phyloP scores from a whole-genome alignment of 1,140 invertebrate genomes.

The Lutraria rhynchaena region DNA sequence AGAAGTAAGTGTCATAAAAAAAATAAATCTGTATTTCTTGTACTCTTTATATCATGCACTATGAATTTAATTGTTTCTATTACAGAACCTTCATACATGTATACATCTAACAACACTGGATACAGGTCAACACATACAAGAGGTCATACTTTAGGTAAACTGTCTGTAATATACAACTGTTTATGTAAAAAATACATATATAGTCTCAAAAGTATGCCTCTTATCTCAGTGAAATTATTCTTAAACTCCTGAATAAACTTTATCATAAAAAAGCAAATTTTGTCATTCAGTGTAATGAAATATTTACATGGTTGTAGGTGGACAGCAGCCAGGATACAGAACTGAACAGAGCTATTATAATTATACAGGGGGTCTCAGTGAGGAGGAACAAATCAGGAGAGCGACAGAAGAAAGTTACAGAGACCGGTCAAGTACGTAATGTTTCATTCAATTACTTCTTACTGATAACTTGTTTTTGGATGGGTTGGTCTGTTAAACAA shows the following conservation, averaged over 20 bases:
- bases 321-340: background rate
- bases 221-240: no score
- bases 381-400: constrained; percentile 70
- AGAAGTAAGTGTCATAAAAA: no score
- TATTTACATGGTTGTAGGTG: background rate
- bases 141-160: constrained; percentile 48
- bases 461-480: background rate
- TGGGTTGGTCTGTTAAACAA: background rate
- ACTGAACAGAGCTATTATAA: constrained; percentile 27
- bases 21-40: no score
- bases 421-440: constrained; percentile 30
- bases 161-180: no score
- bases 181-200: no score
- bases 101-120: constrained; percentile 47
- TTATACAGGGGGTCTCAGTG: constrained; percentile 72
- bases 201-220: no score
- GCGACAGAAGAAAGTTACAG: constrained; percentile 67
- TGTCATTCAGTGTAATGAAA: background rate
- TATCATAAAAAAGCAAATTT: no score
- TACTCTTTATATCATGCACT: no score
- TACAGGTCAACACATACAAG: constrained; percentile 39
- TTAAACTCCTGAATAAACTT: no score
- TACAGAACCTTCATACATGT: constrained; percentile 61
- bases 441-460: background rate
- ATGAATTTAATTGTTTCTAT: no score